These are phyloP conservation scores for Melanargia galathea DNA, from an alignment of 2,888 invertebrate species.

Conservation along the genomic window DNA sequence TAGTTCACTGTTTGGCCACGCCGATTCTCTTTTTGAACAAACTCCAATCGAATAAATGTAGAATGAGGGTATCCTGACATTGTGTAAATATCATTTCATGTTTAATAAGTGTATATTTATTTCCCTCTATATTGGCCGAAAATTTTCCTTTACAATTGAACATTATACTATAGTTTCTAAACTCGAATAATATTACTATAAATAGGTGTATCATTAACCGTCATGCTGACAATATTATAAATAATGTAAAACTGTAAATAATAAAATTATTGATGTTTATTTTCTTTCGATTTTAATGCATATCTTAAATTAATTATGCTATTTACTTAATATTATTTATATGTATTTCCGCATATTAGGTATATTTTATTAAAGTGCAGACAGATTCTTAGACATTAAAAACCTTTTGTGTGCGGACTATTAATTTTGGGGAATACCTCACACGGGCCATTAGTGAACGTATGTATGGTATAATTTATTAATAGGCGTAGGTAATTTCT, in stretches of 20 bases:
- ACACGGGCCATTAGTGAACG: background rate
- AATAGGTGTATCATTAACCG: constrained; percentile 20
- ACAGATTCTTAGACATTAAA: background rate
- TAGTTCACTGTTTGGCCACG: too few relatives aligned
- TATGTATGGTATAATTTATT: background rate
- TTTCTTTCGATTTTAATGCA: constrained; percentile 11
- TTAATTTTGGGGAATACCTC: background rate
- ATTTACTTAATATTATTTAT: background rate
- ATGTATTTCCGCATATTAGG: background rate
- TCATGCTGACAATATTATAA: constrained; percentile 20
- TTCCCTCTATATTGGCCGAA: constrained; percentile 13
- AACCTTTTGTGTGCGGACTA: background rate
- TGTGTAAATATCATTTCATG: constrained; percentile 22
- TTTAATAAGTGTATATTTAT: constrained; percentile 8
- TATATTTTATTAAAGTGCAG: background rate
- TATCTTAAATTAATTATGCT: constrained; percentile 13
- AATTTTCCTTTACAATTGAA: constrained; percentile 18
- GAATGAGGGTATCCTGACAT: constrained; percentile 14
- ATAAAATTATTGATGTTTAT: background rate
- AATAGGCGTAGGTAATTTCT: background rate
- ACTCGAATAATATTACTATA: constrained; percentile 3
- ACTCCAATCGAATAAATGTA: constrained; percentile 3
- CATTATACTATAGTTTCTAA: constrained; percentile 6
- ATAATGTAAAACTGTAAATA: constrained; percentile 9
- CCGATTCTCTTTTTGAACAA: too few relatives aligned